Conservation (phyloP, 2,113 vertebrate species). For the Melanotaenia duboulayi region DNA sequence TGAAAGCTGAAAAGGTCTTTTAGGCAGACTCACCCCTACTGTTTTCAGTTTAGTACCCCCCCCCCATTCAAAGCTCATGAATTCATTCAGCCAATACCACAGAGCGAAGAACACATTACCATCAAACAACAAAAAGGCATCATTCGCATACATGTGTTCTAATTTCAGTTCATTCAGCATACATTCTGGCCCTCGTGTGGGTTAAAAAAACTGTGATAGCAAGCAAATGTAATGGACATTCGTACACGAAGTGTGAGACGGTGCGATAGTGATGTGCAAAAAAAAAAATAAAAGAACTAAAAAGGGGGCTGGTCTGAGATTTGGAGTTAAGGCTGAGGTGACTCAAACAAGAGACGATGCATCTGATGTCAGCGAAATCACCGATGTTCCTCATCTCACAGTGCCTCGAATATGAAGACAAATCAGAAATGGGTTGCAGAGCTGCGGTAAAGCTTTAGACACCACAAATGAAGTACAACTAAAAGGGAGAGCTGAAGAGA, state of each 20-base stretch:
- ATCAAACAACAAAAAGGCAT: slow-evolving; percentile 83
- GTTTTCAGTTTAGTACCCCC: background rate
- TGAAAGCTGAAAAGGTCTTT: slow-evolving; percentile 56
- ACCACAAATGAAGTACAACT: background rate
- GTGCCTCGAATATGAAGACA: slow-evolving; percentile 36
- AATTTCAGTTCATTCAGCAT: slow-evolving; percentile 83
- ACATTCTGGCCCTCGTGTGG: slow-evolving; percentile 89
- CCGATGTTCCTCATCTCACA: slow-evolving; percentile 71
- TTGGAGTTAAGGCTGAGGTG: slow-evolving; percentile 86
- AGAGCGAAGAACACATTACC: slow-evolving; percentile 78
- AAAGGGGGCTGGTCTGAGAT: slow-evolving; percentile 72
- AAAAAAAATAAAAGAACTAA: no score
- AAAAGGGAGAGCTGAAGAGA: slow-evolving; percentile 13
- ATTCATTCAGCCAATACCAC: slow-evolving; percentile 83
- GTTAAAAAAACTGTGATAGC: slow-evolving; percentile 50
- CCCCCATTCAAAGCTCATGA: slow-evolving; percentile 80
- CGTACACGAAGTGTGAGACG: slow-evolving; percentile 22
- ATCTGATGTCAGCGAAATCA: slow-evolving; percentile 62
- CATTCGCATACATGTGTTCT: slow-evolving; percentile 82
- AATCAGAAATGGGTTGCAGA: slow-evolving; percentile 16
- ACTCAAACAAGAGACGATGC: slow-evolving; percentile 67
- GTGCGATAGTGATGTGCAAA: slow-evolving; percentile 55
- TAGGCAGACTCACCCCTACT: slow-evolving; percentile 61
- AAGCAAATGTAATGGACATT: slow-evolving; percentile 44
- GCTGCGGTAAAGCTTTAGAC: slow-evolving; percentile 61